Base-by-base conservation (phyloP, 2,888 invertebrate genomes). In the Molanna angustata region DNA sequence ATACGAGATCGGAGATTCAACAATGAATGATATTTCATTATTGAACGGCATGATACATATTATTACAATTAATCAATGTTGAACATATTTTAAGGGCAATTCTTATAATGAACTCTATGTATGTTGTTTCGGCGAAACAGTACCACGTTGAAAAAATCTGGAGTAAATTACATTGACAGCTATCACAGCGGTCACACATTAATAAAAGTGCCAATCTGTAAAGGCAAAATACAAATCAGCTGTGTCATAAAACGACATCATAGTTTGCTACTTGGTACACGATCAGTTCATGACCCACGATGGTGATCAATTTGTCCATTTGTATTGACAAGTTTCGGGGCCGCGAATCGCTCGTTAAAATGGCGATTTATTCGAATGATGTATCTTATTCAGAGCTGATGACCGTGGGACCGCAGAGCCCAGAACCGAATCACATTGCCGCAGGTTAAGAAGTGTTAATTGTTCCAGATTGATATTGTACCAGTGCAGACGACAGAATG, bases 371-470 rank as follows among this genome's bases (percentile, higher is more conserved):
- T 51, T 39, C 48, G 50, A 50, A 42, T 50, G 32, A 50, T 16
- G 43, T 27, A n/a, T n/a, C n/a, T n/a, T n/a, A n/a, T n/a, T n/a
- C n/a, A 17, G 27, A 40, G 14, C 58, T 72, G 71, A 77, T 77
- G 74, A 73, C 66, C 77, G 77, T 77, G 77, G 73, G 77, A 77
- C 74, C 74, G 67, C 44, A 73, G 77, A 72, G 77, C 76, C 74
- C 74, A 66, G n/a, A 52, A 52, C 56, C 42, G 47, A 49, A 53
- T 49, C 44, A 27, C 27, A 33, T 39, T 35, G 33, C 41, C 39
- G 62, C 73, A 76, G 76, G 77, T 77, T 76, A 76, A 76, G 72
- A 76, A 76, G 77, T 77, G 77, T 77, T 77, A 77, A 77, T 76
- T 77, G 76, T 71, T 67, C 68, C 73, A 74, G 77, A 77, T 76